Percentiles rank a stretch among this genome's conserved stretches.
Evolutionary conservation across 1,140 invertebrate genomes (phyloP).

Genomic region (Acromyrmex heyeri): DNA sequence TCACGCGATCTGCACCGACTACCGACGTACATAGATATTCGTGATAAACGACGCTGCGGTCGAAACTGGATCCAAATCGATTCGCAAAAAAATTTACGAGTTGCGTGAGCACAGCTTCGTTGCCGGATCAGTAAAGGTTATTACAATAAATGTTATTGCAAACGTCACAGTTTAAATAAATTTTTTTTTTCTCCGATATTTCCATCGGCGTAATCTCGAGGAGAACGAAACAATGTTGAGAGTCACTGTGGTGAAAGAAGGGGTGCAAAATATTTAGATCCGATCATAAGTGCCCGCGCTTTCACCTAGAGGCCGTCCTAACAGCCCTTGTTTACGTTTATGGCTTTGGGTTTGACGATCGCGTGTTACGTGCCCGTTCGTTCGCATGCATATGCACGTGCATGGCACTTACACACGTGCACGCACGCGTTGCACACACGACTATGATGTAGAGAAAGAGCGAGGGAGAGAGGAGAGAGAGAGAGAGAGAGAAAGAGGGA

Average conservation of each 20-base stretch:
- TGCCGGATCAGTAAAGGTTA: too few relatives aligned
- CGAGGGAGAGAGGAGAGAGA: not conserved
- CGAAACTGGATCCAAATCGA: slow-evolving; percentile 20
- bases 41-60: slow-evolving; percentile 65
- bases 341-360: slow-evolving; percentile 84
- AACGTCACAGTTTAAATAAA: not conserved
- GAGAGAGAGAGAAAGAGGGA: not conserved
- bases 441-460: slow-evolving; percentile 4
- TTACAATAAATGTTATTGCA: not conserved
- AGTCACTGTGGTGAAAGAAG: slow-evolving; percentile 63
- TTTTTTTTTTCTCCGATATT: not conserved
- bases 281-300: slow-evolving; percentile 81
- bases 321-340: slow-evolving; percentile 87
- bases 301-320: slow-evolving; percentile 77
- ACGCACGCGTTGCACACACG: slow-evolving; percentile 39
- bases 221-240: slow-evolving; percentile 39
- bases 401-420: slow-evolving; percentile 3
- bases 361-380: slow-evolving; percentile 76
- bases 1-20: slow-evolving; percentile 56
- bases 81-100: slow-evolving; percentile 46
- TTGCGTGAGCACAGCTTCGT: not conserved
- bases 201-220: not conserved
- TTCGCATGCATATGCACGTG: slow-evolving; percentile 51
- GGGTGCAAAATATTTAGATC: slow-evolving; percentile 83
- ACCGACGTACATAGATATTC: slow-evolving; percentile 31